Percentiles rank a stretch among this genome's conserved stretches.
Conservation (phyloP, 2,113 vertebrate genomes). For the Gavialis gangeticus region DNA sequence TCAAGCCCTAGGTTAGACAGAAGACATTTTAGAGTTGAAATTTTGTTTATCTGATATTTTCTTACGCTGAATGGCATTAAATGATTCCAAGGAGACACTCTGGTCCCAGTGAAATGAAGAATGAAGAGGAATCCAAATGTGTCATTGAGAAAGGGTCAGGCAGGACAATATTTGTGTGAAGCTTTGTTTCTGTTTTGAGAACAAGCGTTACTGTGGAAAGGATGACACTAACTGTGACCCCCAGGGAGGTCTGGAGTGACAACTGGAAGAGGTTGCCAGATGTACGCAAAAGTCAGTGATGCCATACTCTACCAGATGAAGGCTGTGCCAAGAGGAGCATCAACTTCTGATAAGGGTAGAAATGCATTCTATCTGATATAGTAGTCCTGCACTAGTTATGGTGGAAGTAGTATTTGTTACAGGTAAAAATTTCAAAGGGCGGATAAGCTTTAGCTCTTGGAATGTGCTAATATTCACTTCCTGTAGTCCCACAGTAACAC, state of each 20-base stretch:
- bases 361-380: not conserved
- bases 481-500: not conserved
- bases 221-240: too few species aligned
- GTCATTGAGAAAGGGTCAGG: too few species aligned
- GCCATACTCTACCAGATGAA: not conserved
- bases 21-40: too few species aligned
- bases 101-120: not conserved
- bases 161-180: too few species aligned
- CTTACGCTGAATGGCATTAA: not conserved
- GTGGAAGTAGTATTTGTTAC: not conserved
- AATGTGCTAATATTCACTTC: not conserved
- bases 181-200: too few species aligned
- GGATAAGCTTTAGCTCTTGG: not conserved
- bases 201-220: too few species aligned
- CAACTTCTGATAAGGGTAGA: not conserved
- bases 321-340: not conserved
- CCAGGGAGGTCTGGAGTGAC: not conserved
- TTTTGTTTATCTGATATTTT: too few species aligned
- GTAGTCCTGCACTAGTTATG: not conserved
- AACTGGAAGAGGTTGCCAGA: not conserved
- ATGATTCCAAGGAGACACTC: not conserved
- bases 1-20: too few species aligned
- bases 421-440: not conserved
- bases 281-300: accelerated
- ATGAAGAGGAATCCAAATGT: not conserved